A percentile compares a stretch with the other conserved stretches of the same genome.
Conservation (phyloP, 92 coral and sea anemone genomes). For the Phenganax marumi region DNA sequence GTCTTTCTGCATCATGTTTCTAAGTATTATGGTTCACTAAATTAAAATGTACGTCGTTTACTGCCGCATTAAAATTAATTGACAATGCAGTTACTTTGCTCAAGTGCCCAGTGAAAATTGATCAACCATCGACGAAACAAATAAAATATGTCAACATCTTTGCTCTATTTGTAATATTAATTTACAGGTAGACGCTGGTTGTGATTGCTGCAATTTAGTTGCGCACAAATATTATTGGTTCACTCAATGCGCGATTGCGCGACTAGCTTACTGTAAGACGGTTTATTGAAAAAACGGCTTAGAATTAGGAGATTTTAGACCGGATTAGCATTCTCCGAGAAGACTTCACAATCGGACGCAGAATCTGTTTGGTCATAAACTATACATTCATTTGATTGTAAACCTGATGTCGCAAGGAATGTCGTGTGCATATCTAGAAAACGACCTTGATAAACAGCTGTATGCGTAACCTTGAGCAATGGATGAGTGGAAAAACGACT, state of each 20-base stretch:
- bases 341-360: conserved; percentile 10
- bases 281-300: no score
- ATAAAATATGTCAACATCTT: conserved; percentile 13
- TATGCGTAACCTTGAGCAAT: not conserved
- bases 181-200: not conserved
- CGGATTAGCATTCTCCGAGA: no score
- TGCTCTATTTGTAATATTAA: conserved; percentile 15
- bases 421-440: not conserved
- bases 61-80: not conserved
- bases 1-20: no score
- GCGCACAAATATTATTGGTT: not conserved
- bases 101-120: conserved; percentile 8
- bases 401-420: conserved; percentile 7
- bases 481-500: conserved; percentile 2
- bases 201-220: not conserved
- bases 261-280: no score
- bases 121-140: not conserved
- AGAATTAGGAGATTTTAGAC: no score
- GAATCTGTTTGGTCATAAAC: conserved; percentile 11
- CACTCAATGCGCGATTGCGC: not conserved
- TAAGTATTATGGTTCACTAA: no score
- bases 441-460: not conserved
- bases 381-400: not conserved
- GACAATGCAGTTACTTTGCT: not conserved
- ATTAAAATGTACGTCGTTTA: no score